These are phyloP conservation scores for Danio jaintianensis DNA, from an alignment of 2,797 vertebrate species.

Conservation along the genomic window DNA sequence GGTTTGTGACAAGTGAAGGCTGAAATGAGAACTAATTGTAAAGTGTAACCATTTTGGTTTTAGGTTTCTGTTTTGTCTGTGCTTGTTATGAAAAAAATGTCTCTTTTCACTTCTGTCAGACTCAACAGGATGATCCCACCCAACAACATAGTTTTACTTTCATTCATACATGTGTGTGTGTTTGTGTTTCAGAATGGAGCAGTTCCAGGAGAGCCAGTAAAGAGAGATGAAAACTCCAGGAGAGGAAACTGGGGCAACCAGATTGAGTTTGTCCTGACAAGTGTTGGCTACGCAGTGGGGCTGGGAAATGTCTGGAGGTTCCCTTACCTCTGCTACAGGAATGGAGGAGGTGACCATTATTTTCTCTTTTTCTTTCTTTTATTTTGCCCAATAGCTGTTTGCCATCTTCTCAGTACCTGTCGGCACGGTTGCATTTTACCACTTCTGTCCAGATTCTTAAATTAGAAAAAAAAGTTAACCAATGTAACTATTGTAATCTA, in stretches of 20 bases:
- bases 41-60: background rate
- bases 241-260: constrained; percentile 99
- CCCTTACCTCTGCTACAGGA: constrained; percentile 98
- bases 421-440: background rate
- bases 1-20: too few relatives aligned
- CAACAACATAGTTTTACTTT: background rate
- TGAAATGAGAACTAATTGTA: too few relatives aligned
- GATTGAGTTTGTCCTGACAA: constrained; percentile 98
- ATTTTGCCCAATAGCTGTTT: background rate
- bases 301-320: constrained; percentile 99
- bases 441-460: background rate
- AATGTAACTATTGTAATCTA: background rate
- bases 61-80: background rate
- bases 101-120: background rate
- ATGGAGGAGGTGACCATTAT: constrained; percentile 90
- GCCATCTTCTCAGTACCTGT: background rate
- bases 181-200: constrained; percentile 89
- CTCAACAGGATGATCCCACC: background rate
- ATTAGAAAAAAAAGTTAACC: background rate
- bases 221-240: constrained; percentile 91
- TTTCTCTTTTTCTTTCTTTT: background rate
- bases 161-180: constrained; percentile 44
- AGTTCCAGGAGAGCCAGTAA: constrained; percentile 91
- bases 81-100: background rate
- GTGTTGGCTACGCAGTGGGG: constrained; percentile 97